Base-by-base conservation (phyloP, 2,113 vertebrate species). In the Chascanopsetta lugubris region DNA sequence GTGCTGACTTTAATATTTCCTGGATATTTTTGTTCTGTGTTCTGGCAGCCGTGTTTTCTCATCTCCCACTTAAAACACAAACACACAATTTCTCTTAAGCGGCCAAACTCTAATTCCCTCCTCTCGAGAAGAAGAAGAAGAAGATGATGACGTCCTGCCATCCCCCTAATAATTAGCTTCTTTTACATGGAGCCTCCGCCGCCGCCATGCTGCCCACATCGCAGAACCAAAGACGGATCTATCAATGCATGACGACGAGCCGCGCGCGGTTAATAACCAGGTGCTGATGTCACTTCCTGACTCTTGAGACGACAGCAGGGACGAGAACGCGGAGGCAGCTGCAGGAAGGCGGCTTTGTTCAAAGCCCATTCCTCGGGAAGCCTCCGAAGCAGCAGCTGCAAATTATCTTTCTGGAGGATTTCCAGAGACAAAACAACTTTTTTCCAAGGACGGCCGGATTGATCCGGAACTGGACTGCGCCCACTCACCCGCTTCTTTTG, bases 221-320 rank as follows among this genome's bases (percentile, higher is more conserved):
- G 29, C 38, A 71, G 36, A 38, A 58, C 67, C 49, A 42, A n/a
- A n/a, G 22, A 57, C 69, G 47, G 56, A 30, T 72, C 57, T 75
- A 58, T 72, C 61, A 46, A 17, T 62, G 59, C 18, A 1, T 10
- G 25, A 5, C 10, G 20, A 29, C 20, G 36, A 11, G 24, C 43
- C 69, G 66, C 43, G 62, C 46, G 62, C 69, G 62, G 59, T 54
- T 87, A 80, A 85, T 82, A 55, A 75, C 50, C 59, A 66, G 61
- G 55, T 55, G 38, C 6, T 25, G 38, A 32, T 61, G 49, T 50
- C 47, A 49, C 50, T 73, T 61, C 57, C 18, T 61, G 34, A 2
- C 2, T 8, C 20, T 5, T 32, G n/a, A 27, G 21, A 62, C 72
- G 57, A 32, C n/a, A 47, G 61, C 8, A 7, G 26, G 30, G 58